Percentiles rank a stretch among this genome's conserved stretches.
phyloP scores from a whole-genome alignment of 2,113 vertebrate genomes.

The Formicarius rufipectus region DNA sequence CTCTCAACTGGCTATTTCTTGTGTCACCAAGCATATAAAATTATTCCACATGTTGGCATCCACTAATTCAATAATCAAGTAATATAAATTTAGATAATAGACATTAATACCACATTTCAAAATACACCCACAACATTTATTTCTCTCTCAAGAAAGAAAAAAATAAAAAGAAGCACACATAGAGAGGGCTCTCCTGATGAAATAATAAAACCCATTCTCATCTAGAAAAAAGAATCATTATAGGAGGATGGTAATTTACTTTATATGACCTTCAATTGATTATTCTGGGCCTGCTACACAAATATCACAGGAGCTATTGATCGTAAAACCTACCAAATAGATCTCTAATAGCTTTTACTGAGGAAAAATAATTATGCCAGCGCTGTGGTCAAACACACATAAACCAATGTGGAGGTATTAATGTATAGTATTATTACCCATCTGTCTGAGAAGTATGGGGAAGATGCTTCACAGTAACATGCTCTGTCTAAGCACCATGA shows the following conservation, averaged over 20 bases:
- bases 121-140: slow-evolving; percentile 66
- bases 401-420: slow-evolving; percentile 84
- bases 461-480: slow-evolving; percentile 55
- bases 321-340: slow-evolving; percentile 88
- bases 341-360: slow-evolving; percentile 90
- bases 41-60: slow-evolving; percentile 62
- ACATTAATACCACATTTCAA: slow-evolving; percentile 67
- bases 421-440: slow-evolving; percentile 85
- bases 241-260: slow-evolving; percentile 89
- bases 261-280: slow-evolving; percentile 91
- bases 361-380: slow-evolving; percentile 86
- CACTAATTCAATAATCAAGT: slow-evolving; percentile 72
- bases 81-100: slow-evolving; percentile 74
- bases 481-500: slow-evolving; percentile 56
- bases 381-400: slow-evolving; percentile 85
- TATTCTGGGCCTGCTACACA: slow-evolving; percentile 87
- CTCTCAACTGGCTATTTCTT: slow-evolving; percentile 46
- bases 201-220: slow-evolving; percentile 89
- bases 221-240: slow-evolving; percentile 88
- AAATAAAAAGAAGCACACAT: slow-evolving; percentile 12
- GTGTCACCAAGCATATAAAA: slow-evolving; percentile 66
- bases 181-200: slow-evolving; percentile 74
- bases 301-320: slow-evolving; percentile 92
- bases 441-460: slow-evolving; percentile 73
- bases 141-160: slow-evolving; percentile 26